Base-by-base conservation (phyloP, 2,113 vertebrate species). In the Montifringilla adamsi region DNA sequence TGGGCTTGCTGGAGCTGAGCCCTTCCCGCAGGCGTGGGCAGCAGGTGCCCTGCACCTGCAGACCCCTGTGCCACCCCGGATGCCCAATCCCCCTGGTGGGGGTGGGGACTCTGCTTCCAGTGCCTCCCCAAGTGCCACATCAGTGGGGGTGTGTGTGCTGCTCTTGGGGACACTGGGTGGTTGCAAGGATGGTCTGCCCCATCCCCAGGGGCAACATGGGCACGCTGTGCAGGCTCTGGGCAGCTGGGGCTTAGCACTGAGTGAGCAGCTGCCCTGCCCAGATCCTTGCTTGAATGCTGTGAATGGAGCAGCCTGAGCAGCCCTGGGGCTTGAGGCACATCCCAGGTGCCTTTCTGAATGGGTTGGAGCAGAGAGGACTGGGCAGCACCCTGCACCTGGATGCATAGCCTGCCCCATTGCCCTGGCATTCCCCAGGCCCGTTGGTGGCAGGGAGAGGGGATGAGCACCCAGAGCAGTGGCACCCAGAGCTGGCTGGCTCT, bases 301-400 rank as follows among this genome's bases (percentile, higher is more conserved):
- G 66, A 84, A 81, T 7, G 3, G 11, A 63, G 33, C 62, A 72
- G 43, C 56, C 52, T 74, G 59, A 31, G 50, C 50, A 82, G 69
- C 7, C 31, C 47, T 9, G 4, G 20, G 12, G 21, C 17, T 64
- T 0, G 0, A 8, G 30, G 20, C 37, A 43, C 10, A 35, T 72
- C 26, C 50, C 19, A 37, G 35, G 28, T 68, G 31, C 52, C 55
- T 14, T 73, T 26, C 49, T 39, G 49, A 23, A 23, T 64, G 55
- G 24, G 21, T 27, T 83, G 17, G 70, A 76, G 55, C 30, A 15
- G 70, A 69, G 39, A 10, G 16, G 27, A 15, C 8, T 52, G 52
- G 22, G 21, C 44, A 75, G 52, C 35, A 75, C 47, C 30, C 35
- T 74, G 12, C 0, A 0, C n/a, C 78, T 53, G 59, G 41, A 55